A percentile compares a stretch with the other conserved stretches of the same genome.
Evolutionary conservation across 2,888 invertebrate species (phyloP).

Genomic region (Nipponacmea schrenckii): DNA sequence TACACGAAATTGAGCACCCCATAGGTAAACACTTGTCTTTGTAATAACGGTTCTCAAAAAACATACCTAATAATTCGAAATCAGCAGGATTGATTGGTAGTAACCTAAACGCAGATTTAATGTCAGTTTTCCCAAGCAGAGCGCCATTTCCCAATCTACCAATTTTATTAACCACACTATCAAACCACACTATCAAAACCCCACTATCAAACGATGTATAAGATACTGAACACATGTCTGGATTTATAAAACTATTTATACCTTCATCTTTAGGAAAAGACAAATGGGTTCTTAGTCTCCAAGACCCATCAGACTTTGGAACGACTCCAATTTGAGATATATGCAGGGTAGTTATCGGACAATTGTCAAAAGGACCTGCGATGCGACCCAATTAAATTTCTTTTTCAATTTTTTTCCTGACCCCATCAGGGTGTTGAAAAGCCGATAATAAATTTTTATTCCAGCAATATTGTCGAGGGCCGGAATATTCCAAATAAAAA

Average conservation of each 20-base stretch:
- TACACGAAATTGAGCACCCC: neutral
- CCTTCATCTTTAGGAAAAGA: neutral
- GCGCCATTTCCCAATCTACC: neutral
- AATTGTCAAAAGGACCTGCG: neutral
- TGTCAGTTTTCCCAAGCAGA: neutral
- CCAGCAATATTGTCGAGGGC: neutral
- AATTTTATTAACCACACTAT: neutral
- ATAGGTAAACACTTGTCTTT: neutral
- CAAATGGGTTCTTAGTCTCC: neutral
- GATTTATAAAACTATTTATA: neutral
- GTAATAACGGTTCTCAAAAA: neutral
- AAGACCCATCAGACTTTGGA: neutral
- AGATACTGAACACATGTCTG: neutral
- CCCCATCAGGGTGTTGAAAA: neutral
- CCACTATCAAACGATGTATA: neutral
- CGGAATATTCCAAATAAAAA: neutral
- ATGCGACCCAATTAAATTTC: neutral
- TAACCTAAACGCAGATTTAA: neutral
- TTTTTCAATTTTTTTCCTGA: neutral
- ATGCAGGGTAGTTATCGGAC: neutral
- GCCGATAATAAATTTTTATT: conserved; percentile 1
- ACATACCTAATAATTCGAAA: neutral
- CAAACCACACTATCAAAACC: too few species aligned
- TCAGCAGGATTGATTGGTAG: neutral
- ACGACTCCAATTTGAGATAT: neutral